Evolutionary conservation across 1,140 invertebrate genomes (phyloP), one percentile per base, ranked within the genome.

Genomic region (Archivesica marissinica): DNA sequence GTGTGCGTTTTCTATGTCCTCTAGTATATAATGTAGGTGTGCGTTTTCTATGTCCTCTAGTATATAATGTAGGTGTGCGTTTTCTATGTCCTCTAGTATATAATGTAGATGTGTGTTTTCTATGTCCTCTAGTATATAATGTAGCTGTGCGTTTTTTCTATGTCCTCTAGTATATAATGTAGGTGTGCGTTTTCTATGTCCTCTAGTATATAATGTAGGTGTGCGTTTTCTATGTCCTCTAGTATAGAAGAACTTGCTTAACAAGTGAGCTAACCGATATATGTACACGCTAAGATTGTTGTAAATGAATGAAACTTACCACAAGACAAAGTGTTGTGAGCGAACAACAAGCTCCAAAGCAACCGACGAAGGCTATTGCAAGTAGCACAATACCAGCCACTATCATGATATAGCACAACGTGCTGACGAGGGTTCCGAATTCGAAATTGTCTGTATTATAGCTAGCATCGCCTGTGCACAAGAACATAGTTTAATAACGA

Each of bases 281-380:
- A 17, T 44, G 7, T 9, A 44, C 7, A 9, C 17, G 41, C 17
- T 9, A 17, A 17, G 17, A 17, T 17, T 44, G 7, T 17, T 7
- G 7, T 44, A 7, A 9, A 44, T 44, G 41, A 44, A 9, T 44
- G 17, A 2, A 30, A 56, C 52, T 61, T 72, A 72, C 68, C 39
- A 47, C 68, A 41, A 72, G 68, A 23, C 50, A 50, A 13, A 72
- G 11, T 3, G 41, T 72, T 4, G 68, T 47, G 17, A 47, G 33
- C 4, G 68, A 47, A 25, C 68, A 72, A 23, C 68, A 72, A n/a
- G 68, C 68, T 23, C 68, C 68, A 72, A 11, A 47, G 23, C 39
- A 47, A 4, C 68, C 68, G 1, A 72, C 9, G 39, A 72, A 47
- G 23, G 68, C n/a, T 52, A 72, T 50, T 1, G 25, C 41, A 30